Percentiles rank a stretch among this genome's conserved stretches.
Evolutionary conservation across 1,140 invertebrate genomes (phyloP).

Genomic region (Lordiphosa stackelbergi): DNA sequence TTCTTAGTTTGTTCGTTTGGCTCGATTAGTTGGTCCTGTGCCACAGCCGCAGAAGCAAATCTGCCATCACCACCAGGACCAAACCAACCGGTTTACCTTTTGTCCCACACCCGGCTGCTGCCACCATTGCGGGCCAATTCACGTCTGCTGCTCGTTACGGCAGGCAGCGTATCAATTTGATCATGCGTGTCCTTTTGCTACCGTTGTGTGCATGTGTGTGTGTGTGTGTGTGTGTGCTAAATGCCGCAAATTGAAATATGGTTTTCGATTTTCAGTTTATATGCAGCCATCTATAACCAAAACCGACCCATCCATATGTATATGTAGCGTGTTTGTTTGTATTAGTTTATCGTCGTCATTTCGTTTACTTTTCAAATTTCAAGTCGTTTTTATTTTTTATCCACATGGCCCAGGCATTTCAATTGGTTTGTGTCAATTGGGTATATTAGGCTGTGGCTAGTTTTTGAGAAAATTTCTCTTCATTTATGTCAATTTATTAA

Average conservation of each 20-base stretch:
- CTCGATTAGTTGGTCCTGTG: conserved; percentile 43
- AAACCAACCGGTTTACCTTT: conserved; percentile 15
- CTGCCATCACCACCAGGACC: not conserved
- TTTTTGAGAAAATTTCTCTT: too few relatives aligned
- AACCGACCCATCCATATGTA: conserved; percentile 28
- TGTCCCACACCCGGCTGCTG: not conserved
- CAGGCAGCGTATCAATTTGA: conserved; percentile 72
- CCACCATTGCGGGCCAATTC: too few relatives aligned
- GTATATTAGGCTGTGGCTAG: too few relatives aligned
- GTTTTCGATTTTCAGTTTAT: conserved; percentile 75
- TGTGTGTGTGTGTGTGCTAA: conserved; percentile 59
- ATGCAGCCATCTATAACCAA: conserved; percentile 73
- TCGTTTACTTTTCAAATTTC: conserved; percentile 72
- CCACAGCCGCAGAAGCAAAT: conserved; percentile 12
- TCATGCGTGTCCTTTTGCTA: conserved; percentile 60
- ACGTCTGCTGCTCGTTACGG: conserved; percentile 47
- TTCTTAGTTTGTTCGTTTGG: conserved; percentile 14
- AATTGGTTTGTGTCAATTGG: too few relatives aligned
- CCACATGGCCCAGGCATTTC: too few relatives aligned
- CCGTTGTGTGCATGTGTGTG: conserved; percentile 2
- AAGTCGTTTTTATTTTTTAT: conserved; percentile 41
- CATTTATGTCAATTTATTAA: too few relatives aligned
- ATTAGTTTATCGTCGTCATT: conserved; percentile 66
- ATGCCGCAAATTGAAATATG: conserved; percentile 74
- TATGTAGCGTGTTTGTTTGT: conserved; percentile 38